Percentiles rank a stretch among this genome's conserved stretches.
Conservation (phyloP, 2,113 vertebrate genomes). For the Balaeniceps rex region DNA sequence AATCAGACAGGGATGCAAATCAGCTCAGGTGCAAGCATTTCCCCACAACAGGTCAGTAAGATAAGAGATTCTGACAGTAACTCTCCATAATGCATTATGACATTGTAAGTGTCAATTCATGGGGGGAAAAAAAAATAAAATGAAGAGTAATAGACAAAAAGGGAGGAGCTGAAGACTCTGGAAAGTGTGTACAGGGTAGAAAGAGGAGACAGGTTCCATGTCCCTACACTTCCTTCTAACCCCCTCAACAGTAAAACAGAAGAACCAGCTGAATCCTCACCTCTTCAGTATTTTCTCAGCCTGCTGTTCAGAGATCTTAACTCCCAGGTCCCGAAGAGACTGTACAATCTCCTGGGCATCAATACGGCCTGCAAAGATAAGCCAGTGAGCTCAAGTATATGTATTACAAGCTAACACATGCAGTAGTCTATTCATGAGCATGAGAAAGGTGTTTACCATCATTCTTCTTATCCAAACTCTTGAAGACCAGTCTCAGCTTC, state of each 20-base stretch:
- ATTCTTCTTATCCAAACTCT: constrained; percentile 95
- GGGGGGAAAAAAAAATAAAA: not conserved
- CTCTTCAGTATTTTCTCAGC: constrained; percentile 94
- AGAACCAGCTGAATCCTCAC: constrained; percentile 60
- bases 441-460: constrained; percentile 76
- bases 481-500: constrained; percentile 93
- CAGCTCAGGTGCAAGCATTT: not conserved
- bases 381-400: not conserved
- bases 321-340: constrained; percentile 90
- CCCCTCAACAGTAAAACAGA: not conserved
- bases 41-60: not conserved
- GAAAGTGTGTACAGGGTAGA: not conserved
- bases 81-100: not conserved
- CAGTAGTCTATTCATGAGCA: not conserved
- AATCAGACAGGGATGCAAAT: not conserved
- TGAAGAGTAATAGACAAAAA: not conserved
- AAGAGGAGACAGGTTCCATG: not conserved
- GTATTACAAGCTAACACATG: fast-evolving
- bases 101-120: not conserved
- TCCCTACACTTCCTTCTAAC: not conserved
- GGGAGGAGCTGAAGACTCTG: not conserved
- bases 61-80: not conserved
- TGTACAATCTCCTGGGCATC: constrained; percentile 96
- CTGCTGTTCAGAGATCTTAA: constrained; percentile 94
- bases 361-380: constrained; percentile 78